A percentile compares a stretch with the other conserved stretches of the same genome.
Conservation (phyloP, 2,113 vertebrate genomes). For the Acanthisitta chloris region DNA sequence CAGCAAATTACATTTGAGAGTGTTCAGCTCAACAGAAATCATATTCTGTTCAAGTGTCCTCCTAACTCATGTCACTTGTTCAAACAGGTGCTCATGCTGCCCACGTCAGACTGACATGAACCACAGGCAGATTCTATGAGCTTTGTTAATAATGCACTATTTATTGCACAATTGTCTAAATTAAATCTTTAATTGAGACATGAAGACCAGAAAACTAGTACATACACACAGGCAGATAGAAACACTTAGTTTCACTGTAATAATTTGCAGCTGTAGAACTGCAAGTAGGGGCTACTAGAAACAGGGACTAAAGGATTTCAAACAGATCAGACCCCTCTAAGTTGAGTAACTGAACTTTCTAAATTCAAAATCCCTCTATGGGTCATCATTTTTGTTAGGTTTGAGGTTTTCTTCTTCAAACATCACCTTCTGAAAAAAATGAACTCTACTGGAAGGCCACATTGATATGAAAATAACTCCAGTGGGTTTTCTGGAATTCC, state of each 20-base stretch:
- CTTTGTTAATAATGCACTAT: background rate
- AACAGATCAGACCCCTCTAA: background rate
- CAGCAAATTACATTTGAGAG: background rate
- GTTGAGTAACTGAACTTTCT: background rate
- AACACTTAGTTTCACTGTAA: background rate
- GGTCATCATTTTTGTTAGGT: background rate
- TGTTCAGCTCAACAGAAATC: background rate
- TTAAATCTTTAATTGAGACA: background rate
- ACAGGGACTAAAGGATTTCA: background rate
- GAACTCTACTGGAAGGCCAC: background rate
- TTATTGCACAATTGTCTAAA: background rate
- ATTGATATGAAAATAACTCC: background rate
- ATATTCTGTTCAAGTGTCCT: background rate
- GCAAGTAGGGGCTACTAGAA: background rate
- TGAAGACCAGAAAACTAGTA: background rate
- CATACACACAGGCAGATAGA: rapidly evolving
- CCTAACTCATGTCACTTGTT: background rate
- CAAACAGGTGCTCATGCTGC: background rate
- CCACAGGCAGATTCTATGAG: background rate
- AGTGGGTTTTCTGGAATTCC: background rate
- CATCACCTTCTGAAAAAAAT: background rate
- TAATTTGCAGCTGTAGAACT: background rate
- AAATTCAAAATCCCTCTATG: background rate
- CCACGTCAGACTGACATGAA: background rate
- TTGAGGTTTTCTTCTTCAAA: background rate